Evolutionary conservation across 2,113 vertebrate genomes (phyloP).

Genomic region (Isichthys henryi): DNA sequence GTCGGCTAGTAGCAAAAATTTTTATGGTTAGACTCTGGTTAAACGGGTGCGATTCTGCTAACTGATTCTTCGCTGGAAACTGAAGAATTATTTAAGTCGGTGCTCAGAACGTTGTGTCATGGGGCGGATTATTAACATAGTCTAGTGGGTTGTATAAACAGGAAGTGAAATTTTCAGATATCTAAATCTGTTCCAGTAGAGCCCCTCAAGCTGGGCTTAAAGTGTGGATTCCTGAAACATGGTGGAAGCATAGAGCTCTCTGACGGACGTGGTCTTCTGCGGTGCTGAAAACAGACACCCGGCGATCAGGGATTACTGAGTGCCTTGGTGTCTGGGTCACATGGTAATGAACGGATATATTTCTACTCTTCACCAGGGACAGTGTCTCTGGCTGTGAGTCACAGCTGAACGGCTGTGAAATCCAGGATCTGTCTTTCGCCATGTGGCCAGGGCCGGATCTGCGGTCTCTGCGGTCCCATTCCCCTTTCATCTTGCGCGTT

Average conservation of each 20-base stretch:
- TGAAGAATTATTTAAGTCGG: neutral
- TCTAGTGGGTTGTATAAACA: neutral
- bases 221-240: neutral
- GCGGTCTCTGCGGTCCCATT: neutral
- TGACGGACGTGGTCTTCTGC: neutral
- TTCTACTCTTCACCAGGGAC: constrained; percentile 2
- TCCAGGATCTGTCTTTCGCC: neutral
- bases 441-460: neutral
- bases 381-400: neutral
- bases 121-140: neutral
- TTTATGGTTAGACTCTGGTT: neutral
- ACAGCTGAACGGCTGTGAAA: neutral
- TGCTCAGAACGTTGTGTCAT: neutral
- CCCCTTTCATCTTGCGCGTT: neutral
- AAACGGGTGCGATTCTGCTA: neutral
- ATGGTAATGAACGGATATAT: neutral
- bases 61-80: neutral
- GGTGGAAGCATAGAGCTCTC: too few relatives aligned
- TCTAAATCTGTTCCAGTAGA: neutral
- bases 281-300: neutral
- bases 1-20: neutral
- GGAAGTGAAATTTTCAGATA: neutral
- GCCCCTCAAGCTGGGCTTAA: neutral
- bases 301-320: neutral
- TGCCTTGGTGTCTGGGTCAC: neutral